Conservation (phyloP, 2,888 invertebrate genomes). For the Drosophila meridionalis region DNA sequence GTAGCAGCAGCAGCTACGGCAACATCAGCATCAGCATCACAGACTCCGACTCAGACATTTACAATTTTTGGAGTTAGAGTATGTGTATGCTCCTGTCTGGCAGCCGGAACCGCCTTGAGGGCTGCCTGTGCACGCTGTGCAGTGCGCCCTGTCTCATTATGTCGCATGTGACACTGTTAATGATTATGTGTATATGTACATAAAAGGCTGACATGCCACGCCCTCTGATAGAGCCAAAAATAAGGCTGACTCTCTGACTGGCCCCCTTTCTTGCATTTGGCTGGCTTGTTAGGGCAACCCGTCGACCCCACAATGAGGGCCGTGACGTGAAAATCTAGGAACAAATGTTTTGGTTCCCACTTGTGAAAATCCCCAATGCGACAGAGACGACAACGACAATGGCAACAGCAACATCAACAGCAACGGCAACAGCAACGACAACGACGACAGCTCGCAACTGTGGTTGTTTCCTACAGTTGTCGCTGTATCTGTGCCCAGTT, state of each 20-base stretch:
- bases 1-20: background rate
- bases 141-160: conserved; percentile 82
- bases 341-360: conserved; percentile 82
- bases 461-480: conserved; percentile 31
- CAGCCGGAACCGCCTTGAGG: conserved; percentile 51
- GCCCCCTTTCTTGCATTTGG: conserved; percentile 11
- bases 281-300: conserved; percentile 60
- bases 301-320: conserved; percentile 31
- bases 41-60: conserved; percentile 20
- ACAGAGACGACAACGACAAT: conserved; percentile 34
- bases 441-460: conserved; percentile 48
- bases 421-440: conserved; percentile 29
- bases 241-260: conserved; percentile 9
- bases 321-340: conserved; percentile 79
- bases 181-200: conserved; percentile 76
- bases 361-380: conserved; percentile 72
- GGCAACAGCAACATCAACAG: conserved; percentile 26
- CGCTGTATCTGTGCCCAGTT: conserved; percentile 44
- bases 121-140: conserved; percentile 48
- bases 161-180: conserved; percentile 84
- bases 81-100: conserved; percentile 48
- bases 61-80: conserved; percentile 42
- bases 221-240: conserved; percentile 25
- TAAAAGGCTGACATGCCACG: conserved; percentile 59
- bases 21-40: conserved; percentile 1